Percentiles rank a stretch among this genome's conserved stretches.
These are phyloP conservation scores for western clawed frog (Xenopus tropicalis) DNA, from an alignment of 2,113 vertebrate genomes.

Conservation along the genomic window UCB_Xtro_10.0 CM004450.2:32333501-32334000, in stretches of 20 bases:
- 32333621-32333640: slow-evolving; percentile 62
- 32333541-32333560: slow-evolving; percentile 64
- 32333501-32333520: slow-evolving; percentile 41
- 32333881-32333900: slow-evolving; percentile 23
- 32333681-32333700: slow-evolving; percentile 62
- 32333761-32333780: slow-evolving; percentile 66
- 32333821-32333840: slow-evolving; percentile 61
- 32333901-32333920: neutral
- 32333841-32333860: slow-evolving; percentile 74
- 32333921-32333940: too few species aligned
- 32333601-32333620: slow-evolving; percentile 63
- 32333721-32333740: slow-evolving; percentile 76
- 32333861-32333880: slow-evolving; percentile 64
- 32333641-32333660: slow-evolving; percentile 65
- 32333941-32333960: too few species aligned
- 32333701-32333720: slow-evolving; percentile 68
- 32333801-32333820: slow-evolving; percentile 63
- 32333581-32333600: slow-evolving; percentile 71
- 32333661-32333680: slow-evolving; percentile 59
- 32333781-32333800: slow-evolving; percentile 65
- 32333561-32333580: slow-evolving; percentile 61
- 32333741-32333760: slow-evolving; percentile 68
- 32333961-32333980: too few species aligned
- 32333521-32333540: slow-evolving; percentile 68
- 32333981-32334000: too few species aligned